Evolutionary conservation across 2,888 invertebrate genomes (phyloP).

Genomic region (Chalcosyrphus nemorum): DNA sequence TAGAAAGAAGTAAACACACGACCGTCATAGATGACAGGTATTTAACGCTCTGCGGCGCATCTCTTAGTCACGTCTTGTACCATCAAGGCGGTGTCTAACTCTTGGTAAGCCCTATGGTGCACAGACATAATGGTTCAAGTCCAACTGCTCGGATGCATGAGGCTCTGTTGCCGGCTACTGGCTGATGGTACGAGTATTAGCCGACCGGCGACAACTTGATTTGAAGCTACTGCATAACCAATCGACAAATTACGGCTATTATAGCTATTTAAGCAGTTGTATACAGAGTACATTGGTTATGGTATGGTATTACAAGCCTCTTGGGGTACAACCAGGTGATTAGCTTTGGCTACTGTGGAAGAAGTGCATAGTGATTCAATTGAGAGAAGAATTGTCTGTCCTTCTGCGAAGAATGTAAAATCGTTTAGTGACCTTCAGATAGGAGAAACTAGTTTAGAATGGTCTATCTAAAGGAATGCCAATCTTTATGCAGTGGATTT

Average conservation of each 20-base stretch:
- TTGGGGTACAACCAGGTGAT: slow-evolving; percentile 38
- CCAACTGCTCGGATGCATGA: slow-evolving; percentile 53
- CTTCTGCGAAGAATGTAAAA: too few relatives aligned
- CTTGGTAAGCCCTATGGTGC: slow-evolving; percentile 35
- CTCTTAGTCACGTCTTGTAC: slow-evolving; percentile 63
- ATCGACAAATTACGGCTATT: slow-evolving; percentile 67
- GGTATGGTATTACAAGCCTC: slow-evolving; percentile 46
- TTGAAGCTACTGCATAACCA: slow-evolving; percentile 65
- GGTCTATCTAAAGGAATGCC: too few relatives aligned
- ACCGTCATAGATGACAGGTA: slow-evolving; percentile 65
- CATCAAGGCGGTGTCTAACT: slow-evolving; percentile 42
- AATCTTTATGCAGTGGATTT: too few relatives aligned
- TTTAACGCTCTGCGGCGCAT: slow-evolving; percentile 58
- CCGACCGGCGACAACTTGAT: slow-evolving; percentile 69
- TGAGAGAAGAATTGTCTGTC: too few relatives aligned
- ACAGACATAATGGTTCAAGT: slow-evolving; percentile 58
- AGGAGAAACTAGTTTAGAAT: too few relatives aligned
- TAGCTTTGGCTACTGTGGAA: slow-evolving; percentile 46
- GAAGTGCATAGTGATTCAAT: too few relatives aligned
- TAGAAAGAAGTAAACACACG: slow-evolving; percentile 46
- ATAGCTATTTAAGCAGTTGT: slow-evolving; percentile 47
- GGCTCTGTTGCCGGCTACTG: slow-evolving; percentile 18
- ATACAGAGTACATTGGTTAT: slow-evolving; percentile 30
- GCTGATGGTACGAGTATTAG: too few relatives aligned
- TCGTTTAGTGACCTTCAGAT: too few relatives aligned